Evolutionary conservation across 2,797 vertebrate genomes (phyloP), one percentile per base, ranked within the genome.

Genomic region (Holocentrus rufus): DNA sequence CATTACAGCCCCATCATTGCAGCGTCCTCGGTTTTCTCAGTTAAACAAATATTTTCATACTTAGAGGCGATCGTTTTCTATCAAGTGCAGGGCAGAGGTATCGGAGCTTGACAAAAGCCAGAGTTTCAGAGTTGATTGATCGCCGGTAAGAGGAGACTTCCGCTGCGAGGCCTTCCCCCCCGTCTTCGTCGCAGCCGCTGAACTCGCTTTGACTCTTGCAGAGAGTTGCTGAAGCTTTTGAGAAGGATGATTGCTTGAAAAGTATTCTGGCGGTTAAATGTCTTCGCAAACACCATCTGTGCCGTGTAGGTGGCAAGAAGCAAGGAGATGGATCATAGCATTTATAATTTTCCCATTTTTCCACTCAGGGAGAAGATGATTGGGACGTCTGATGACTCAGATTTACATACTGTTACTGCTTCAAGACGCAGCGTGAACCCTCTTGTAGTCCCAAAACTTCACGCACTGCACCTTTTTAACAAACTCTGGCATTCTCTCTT

Each of bases 31-130:
- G 50, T 76, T 72, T 79, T 54, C 70, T 10, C 87, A 83, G 69
- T 90, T 89, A 80, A 34, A 84, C 84, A 90, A 93, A 92, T 91
- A 92, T 93, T 92, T 92, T 89, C 72, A 59, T 79, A 80, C 88
- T 74, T 65, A 59, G 60, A 47, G 57, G 71, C 61, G 31, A 84
- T 89, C 56, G 42, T 77, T 88, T 90, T 79, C 69, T 55, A 65
- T 31, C 34, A 74, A 68, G 67, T 57, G 72, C 79, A 67, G 54
- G 54, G 57, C 72, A 71, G 62, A 72, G 69, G 77, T 30, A 72
- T 30, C 53, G 13, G 62, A 70, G 61, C 71, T 85, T 88, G 90
- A 90, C 76, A 64, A 82, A 84, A 76, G 64, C 78, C 85, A 91
- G 89, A 78, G 72, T 65, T 82, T 72, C 75, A 36, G 34, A 39